These are phyloP conservation scores for Cephus sareptanus DNA, from an alignment of 2,888 invertebrate species.

Conservation along the genomic window DNA sequence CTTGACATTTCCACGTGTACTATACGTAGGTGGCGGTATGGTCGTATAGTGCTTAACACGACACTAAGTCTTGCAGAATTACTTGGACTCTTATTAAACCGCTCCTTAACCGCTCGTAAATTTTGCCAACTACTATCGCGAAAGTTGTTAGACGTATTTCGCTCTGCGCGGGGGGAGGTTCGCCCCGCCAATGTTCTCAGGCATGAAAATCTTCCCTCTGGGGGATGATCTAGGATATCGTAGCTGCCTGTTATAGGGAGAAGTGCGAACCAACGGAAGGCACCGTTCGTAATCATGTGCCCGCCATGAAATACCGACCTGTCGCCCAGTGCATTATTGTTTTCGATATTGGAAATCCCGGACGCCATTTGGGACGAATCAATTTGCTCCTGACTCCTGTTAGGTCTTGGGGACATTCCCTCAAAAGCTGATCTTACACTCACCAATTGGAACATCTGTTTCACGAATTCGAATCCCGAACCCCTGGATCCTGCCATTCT, in stretches of 20 bases:
- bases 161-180: background rate
- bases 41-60: conserved; percentile 16
- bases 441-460: too few species aligned
- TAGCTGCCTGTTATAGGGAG: background rate
- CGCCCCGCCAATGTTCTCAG: background rate
- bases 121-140: conserved; percentile 31
- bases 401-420: background rate
- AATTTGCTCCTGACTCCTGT: background rate
- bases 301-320: background rate
- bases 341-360: background rate
- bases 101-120: conserved; percentile 37
- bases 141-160: conserved; percentile 24
- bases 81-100: conserved; percentile 27
- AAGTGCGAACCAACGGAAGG: background rate
- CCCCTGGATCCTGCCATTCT: background rate
- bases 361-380: background rate
- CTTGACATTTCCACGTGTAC: background rate
- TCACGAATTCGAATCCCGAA: background rate
- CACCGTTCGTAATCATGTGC: background rate
- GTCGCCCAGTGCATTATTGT: background rate
- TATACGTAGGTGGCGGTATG: background rate
- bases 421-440: background rate
- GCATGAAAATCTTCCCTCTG: background rate
- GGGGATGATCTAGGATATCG: background rate
- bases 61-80: conserved; percentile 29